phyloP scores from a whole-genome alignment of 2,113 vertebrate species.

The Himantopus leucocephalus region DNA sequence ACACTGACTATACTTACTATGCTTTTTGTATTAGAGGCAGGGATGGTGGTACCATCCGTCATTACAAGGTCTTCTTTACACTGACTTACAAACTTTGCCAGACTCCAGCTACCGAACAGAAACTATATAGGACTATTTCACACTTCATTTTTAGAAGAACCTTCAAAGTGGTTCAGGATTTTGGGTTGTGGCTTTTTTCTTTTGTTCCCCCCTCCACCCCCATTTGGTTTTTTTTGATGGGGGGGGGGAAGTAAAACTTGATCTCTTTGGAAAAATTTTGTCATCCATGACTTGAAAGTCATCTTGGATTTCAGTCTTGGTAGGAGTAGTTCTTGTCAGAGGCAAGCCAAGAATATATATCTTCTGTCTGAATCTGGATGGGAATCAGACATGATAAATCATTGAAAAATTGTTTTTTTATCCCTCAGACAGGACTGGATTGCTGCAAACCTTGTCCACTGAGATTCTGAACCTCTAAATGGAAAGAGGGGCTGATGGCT shows the following conservation, averaged over 20 bases:
- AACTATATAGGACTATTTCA: not conserved
- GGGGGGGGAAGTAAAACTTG: not conserved
- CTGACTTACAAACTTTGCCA: not conserved
- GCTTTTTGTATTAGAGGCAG: not conserved
- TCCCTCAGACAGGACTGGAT: not conserved
- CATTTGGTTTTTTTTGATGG: not conserved
- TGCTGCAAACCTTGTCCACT: not conserved
- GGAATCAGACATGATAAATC: not conserved
- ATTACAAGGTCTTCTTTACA: not conserved
- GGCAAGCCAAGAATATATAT: not conserved
- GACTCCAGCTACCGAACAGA: not conserved
- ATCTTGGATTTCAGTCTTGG: not conserved
- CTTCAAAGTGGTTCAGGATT: not conserved
- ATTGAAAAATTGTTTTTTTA: not conserved
- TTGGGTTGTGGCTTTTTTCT: not conserved
- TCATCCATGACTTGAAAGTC: not conserved
- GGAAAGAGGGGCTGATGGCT: not conserved
- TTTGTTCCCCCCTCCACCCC: rapidly evolving
- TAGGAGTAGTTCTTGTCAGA: not conserved
- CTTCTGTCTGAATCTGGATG: not conserved
- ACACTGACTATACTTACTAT: not conserved
- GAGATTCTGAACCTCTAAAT: not conserved
- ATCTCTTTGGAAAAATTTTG: not conserved
- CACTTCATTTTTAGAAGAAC: not conserved
- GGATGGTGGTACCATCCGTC: not conserved